These are phyloP conservation scores for Plectropomus leopardus DNA, from an alignment of 2,113 vertebrate species.

Conservation along the genomic window DNA sequence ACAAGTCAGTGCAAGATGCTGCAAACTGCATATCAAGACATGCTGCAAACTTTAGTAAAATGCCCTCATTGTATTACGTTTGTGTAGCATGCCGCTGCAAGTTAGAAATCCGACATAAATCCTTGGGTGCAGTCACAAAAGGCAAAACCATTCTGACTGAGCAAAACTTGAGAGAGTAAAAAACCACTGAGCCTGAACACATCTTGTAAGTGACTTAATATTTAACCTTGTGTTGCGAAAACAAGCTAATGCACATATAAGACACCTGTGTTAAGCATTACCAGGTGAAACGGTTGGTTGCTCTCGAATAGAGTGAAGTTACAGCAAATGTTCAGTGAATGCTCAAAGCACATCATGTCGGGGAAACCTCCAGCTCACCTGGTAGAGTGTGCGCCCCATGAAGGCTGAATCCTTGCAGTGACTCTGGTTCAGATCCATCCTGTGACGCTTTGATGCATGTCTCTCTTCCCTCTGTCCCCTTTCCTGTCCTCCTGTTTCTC, in stretches of 20 bases:
- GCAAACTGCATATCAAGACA: not conserved
- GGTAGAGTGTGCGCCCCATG: no score
- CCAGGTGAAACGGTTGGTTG: not conserved
- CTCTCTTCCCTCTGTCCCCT: no score
- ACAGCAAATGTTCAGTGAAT: not conserved
- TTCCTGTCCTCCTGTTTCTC: no score
- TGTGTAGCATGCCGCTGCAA: not conserved
- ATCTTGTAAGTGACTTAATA: slow-evolving; percentile 18
- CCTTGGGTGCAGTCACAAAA: not conserved
- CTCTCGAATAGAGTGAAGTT: not conserved
- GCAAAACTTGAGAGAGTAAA: slow-evolving; percentile 8
- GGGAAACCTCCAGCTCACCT: no score
- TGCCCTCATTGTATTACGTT: not conserved
- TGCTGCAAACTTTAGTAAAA: not conserved
- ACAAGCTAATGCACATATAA: slow-evolving; percentile 19
- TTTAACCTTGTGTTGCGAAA: slow-evolving; percentile 31
- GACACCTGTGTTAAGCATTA: not conserved
- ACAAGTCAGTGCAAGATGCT: not conserved
- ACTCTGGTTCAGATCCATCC: no score
- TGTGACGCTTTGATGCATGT: no score
- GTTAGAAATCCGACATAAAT: not conserved
- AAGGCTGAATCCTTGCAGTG: no score
- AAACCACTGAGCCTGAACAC: slow-evolving; percentile 14
- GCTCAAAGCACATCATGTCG: not conserved
- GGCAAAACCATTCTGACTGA: slow-evolving; percentile 17